Conservation (phyloP, 1,140 invertebrate species). For the Euura lappo region DNA sequence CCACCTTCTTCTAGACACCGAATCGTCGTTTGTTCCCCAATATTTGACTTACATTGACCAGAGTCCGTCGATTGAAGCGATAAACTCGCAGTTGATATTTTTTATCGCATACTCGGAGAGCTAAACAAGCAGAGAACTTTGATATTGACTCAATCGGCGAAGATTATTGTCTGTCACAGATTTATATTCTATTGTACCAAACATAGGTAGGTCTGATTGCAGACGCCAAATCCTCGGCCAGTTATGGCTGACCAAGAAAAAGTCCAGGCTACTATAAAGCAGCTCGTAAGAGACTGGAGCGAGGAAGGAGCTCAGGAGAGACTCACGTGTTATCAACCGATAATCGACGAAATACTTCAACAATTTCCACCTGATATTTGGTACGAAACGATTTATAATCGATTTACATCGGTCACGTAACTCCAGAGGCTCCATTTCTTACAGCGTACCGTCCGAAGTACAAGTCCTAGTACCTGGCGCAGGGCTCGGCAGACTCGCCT, state of each 20-base stretch:
- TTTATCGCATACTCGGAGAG: background rate
- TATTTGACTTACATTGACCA: too few relatives aligned
- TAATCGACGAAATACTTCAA: conserved; percentile 82
- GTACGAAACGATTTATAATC: conserved; percentile 39
- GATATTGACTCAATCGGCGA: too few relatives aligned
- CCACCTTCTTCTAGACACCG: too few relatives aligned
- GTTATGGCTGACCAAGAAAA: conserved; percentile 75
- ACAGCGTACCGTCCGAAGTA: conserved; percentile 59
- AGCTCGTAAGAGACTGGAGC: conserved; percentile 96
- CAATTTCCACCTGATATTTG: conserved; percentile 72
- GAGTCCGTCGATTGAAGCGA: too few relatives aligned
- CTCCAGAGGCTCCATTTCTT: conserved; percentile 29
- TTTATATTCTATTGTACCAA: conserved; percentile 34
- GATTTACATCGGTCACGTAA: background rate
- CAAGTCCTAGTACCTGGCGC: conserved; percentile 93
- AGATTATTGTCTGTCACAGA: background rate
- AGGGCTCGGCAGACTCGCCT: conserved; percentile 90
- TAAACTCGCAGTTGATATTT: background rate
- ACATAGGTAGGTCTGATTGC: conserved; percentile 44
- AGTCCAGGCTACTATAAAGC: conserved; percentile 92
- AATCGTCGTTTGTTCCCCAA: too few relatives aligned
- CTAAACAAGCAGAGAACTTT: too few relatives aligned
- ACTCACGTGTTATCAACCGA: conserved; percentile 87
- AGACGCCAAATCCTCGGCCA: conserved; percentile 50
- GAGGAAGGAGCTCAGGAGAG: conserved; percentile 82